Percentiles rank a stretch among this genome's conserved stretches.
phyloP scores from a whole-genome alignment of 2,888 invertebrate genomes.

The Nomada flava region DNA sequence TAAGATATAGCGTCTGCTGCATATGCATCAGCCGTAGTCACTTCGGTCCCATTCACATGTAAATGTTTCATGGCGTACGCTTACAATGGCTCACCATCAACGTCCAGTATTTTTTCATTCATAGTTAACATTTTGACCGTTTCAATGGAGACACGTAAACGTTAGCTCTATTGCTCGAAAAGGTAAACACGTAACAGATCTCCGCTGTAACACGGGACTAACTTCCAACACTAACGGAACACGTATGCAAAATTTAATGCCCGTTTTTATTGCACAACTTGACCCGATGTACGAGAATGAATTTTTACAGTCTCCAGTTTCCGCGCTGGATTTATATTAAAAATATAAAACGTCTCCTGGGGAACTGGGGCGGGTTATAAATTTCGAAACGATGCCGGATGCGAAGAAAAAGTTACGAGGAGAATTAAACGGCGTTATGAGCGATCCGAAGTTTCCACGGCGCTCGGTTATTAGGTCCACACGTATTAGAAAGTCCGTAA shows the following conservation, averaged over 20 bases:
- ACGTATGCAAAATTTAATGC: constrained; percentile 18
- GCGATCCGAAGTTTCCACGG: constrained; percentile 11
- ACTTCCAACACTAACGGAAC: neutral
- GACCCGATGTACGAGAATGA: neutral
- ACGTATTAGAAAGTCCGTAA: neutral
- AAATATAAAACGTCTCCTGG: constrained; percentile 9
- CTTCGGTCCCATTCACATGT: constrained; percentile 53
- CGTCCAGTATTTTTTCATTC: constrained; percentile 19
- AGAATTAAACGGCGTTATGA: constrained; percentile 27
- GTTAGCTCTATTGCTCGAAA: neutral
- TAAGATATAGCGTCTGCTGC: constrained; percentile 36
- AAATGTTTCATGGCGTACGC: constrained; percentile 33
- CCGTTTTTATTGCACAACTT: neutral
- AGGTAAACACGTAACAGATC: neutral
- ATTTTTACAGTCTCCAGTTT: neutral
- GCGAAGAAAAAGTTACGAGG: constrained; percentile 17
- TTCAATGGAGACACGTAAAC: neutral
- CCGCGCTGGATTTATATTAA: constrained; percentile 8
- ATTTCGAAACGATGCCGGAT: constrained; percentile 14
- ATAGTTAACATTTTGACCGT: neutral
- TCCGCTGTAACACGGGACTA: neutral
- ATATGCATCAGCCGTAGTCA: constrained; percentile 48
- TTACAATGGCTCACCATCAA: constrained; percentile 24
- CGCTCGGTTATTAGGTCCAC: neutral
- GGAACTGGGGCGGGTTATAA: constrained; percentile 23